Percentiles rank a stretch among this genome's conserved stretches.
phyloP scores from a whole-genome alignment of 2,888 invertebrate species.

The Monoplex corrugatus region DNA sequence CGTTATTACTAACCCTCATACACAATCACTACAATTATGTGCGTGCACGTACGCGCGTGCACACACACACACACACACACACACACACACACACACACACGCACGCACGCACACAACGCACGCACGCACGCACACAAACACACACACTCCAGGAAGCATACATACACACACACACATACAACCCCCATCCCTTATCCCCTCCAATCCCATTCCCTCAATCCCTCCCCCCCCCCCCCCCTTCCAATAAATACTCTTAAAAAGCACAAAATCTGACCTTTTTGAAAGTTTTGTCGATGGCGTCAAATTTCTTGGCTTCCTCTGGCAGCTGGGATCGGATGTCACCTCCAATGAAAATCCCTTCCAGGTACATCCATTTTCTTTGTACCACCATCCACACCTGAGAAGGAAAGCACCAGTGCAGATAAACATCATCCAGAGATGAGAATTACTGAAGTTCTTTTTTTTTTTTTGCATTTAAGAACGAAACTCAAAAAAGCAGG shows the following conservation, averaged over 20 bases:
- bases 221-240: too few species aligned
- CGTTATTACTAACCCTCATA: too few species aligned
- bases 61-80: background rate
- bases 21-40: too few species aligned
- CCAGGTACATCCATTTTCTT: constrained; percentile 94
- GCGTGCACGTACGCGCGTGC: too few species aligned
- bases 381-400: constrained; percentile 91
- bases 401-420: too few species aligned
- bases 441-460: too few species aligned
- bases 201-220: too few species aligned
- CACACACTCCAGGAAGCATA: background rate
- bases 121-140: background rate
- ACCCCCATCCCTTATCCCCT: too few species aligned
- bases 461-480: too few species aligned
- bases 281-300: constrained; percentile 91
- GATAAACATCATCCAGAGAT: too few species aligned
- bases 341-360: constrained; percentile 94
- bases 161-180: background rate
- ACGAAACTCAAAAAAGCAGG: too few species aligned
- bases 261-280: constrained; percentile 84
- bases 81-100: background rate
- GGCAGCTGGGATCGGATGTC: constrained; percentile 93
- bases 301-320: constrained; percentile 94
- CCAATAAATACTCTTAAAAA: background rate
- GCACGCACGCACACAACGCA: constrained; percentile 1